phyloP scores from a whole-genome alignment of 2,888 invertebrate genomes.

The Sabatieria punctata region DNA sequence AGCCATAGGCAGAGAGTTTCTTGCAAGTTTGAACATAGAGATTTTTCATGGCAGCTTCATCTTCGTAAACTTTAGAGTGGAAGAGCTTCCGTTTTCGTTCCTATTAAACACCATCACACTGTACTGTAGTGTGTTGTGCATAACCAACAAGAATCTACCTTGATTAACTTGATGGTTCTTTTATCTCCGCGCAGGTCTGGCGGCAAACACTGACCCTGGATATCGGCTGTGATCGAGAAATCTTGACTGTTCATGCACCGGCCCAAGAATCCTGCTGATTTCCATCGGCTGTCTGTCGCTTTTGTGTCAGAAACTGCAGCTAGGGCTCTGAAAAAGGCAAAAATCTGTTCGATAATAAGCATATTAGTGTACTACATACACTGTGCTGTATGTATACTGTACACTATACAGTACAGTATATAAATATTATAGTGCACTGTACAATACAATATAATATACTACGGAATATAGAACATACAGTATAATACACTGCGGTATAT shows the following conservation, averaged over 20 bases:
- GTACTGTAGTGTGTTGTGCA: neutral
- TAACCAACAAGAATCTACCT: slow-evolving; percentile 34
- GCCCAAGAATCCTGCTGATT: too few species aligned
- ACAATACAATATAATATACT: too few species aligned
- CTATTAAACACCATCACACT: slow-evolving; percentile 26
- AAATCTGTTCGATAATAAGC: too few species aligned
- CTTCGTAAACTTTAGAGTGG: slow-evolving; percentile 47
- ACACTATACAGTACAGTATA: too few species aligned
- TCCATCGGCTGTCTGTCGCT: too few species aligned
- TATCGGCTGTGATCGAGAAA: slow-evolving; percentile 35
- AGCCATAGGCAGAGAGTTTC: slow-evolving; percentile 45
- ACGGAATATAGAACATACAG: too few species aligned
- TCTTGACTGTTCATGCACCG: slow-evolving; percentile 29
- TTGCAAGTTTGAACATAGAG: slow-evolving; percentile 47
- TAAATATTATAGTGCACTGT: too few species aligned
- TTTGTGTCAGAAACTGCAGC: too few species aligned
- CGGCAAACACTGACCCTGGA: slow-evolving; percentile 42
- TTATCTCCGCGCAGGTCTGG: slow-evolving; percentile 43
- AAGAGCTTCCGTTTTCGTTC: slow-evolving; percentile 47
- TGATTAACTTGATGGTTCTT: slow-evolving; percentile 43
- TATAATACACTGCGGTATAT: too few species aligned
- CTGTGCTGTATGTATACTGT: too few species aligned
- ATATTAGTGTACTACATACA: too few species aligned
- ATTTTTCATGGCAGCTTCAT: slow-evolving; percentile 45
- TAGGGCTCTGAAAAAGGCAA: too few species aligned